phyloP scores from a whole-genome alignment of 2,113 vertebrate species.

The Capreolus pygargus region DNA sequence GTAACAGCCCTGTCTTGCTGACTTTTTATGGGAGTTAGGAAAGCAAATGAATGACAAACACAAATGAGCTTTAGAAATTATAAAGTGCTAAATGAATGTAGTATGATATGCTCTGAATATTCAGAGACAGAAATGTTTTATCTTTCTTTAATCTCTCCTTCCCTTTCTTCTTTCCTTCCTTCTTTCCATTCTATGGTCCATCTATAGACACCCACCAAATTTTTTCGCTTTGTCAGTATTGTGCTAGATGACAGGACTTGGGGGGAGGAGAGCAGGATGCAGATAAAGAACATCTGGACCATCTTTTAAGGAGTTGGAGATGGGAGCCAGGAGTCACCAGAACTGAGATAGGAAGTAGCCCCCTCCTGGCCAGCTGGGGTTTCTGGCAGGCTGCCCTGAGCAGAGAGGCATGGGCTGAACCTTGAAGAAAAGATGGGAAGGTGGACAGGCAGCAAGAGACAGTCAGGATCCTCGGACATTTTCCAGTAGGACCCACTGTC shows the following conservation, averaged over 20 bases:
- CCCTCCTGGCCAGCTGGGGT: neutral
- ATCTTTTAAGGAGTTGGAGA: neutral
- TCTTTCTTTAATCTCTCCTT: neutral
- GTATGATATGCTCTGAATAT: neutral
- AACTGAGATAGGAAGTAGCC: neutral
- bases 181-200: neutral
- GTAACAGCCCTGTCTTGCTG: neutral
- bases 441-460: neutral
- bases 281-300: neutral
- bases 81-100: neutral
- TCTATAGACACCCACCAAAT: neutral
- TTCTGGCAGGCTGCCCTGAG: neutral
- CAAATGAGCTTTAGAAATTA: neutral
- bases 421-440: neutral
- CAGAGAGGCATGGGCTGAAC: neutral
- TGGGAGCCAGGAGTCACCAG: neutral
- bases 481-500: neutral
- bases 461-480: rapidly evolving
- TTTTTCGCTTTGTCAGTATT: neutral
- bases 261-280: neutral
- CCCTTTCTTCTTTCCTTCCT: neutral
- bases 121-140: neutral
- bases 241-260: neutral
- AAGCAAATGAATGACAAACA: neutral
- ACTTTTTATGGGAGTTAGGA: neutral